Percentiles rank a stretch among this genome's conserved stretches.
Conservation (phyloP, 1,140 invertebrate species). For the Lucilia sericata region DNA sequence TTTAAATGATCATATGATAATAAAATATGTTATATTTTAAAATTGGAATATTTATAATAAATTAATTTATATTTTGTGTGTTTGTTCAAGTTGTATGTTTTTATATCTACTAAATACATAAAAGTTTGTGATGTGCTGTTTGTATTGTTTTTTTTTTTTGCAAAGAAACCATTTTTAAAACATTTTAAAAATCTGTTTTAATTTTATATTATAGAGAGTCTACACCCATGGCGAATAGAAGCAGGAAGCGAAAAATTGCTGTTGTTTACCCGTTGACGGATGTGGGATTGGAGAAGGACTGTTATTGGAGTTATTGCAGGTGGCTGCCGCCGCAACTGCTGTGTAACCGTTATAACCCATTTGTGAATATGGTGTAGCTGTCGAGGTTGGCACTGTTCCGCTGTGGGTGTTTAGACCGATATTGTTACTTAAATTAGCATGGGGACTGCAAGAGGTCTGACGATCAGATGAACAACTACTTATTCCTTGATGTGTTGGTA, state of each 20-base stretch:
- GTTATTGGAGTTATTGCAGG: slow-evolving; percentile 6
- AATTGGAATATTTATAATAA: too few relatives aligned
- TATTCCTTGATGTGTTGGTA: slow-evolving; percentile 51
- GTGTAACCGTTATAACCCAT: slow-evolving; percentile 23
- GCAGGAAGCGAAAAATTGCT: slow-evolving; percentile 64
- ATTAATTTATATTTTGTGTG: too few relatives aligned
- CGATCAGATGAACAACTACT: not conserved
- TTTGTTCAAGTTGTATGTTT: too few relatives aligned
- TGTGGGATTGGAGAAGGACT: not conserved
- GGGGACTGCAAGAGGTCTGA: not conserved
- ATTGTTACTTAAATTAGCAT: not conserved
- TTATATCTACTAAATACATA: too few relatives aligned
- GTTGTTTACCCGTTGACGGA: slow-evolving; percentile 53
- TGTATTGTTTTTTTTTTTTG: too few relatives aligned
- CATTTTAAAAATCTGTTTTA: too few relatives aligned
- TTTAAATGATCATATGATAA: too few relatives aligned
- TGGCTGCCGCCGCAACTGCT: not conserved
- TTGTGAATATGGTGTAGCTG: slow-evolving; percentile 27
- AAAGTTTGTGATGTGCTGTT: too few relatives aligned
- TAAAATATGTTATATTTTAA: too few relatives aligned
- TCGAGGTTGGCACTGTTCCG: not conserved
- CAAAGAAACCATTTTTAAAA: too few relatives aligned
- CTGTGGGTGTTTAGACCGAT: not conserved
- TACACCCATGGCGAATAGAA: slow-evolving; percentile 66
- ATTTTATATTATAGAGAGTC: too few relatives aligned